Evolutionary conservation across 2,888 invertebrate genomes (phyloP), one percentile per base, ranked within the genome.

Genomic region (Creontiades dilutus): DNA sequence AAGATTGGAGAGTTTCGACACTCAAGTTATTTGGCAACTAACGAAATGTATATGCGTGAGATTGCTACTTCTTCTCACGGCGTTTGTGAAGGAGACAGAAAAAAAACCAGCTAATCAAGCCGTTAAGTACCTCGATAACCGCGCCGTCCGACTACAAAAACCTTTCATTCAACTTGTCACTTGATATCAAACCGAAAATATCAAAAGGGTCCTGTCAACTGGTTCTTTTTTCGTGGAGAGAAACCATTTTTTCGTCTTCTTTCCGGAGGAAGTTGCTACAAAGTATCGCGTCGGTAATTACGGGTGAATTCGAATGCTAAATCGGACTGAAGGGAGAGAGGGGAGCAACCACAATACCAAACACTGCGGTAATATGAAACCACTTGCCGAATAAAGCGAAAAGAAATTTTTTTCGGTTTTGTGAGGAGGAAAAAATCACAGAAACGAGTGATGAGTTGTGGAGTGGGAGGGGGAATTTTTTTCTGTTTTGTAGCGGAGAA

Each of bases 291-390:
- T 82, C 47, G 37, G 85, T 85, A 85, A 85, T 85, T 85, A 85
- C 55, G 85, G 7, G 55, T 85, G 85, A 85, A 52, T 86, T 86
- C 75, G 68, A 23, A 68, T 47, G 75, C 75, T 68, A 86, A 86
- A 86, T 68, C 75, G 47, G 14, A 16, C 37, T 12, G 27, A 86
- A 68, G 86, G 86, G 86, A 9, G 86, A 86, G 52, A 75, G 14
- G 37, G 46, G 27, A 47, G 37, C 19, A 27, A 82, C 52, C 52
- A 27, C 47, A 52, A 82, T 27, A 47, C 75, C 75, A 86, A 75
- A 86, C 86, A 75, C 86, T 86, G 86, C 86, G 85, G 85, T 85
- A 85, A 85, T 85, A 85, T 61, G 55, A 85, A 37, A 61, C 85
- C 85, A 37, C 85, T 85, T 28, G 23, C 19, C 85, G 46, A 61